These are phyloP conservation scores for Darwinula stevensoni DNA, from an alignment of 2,888 invertebrate genomes.

Conservation along the genomic window DNA sequence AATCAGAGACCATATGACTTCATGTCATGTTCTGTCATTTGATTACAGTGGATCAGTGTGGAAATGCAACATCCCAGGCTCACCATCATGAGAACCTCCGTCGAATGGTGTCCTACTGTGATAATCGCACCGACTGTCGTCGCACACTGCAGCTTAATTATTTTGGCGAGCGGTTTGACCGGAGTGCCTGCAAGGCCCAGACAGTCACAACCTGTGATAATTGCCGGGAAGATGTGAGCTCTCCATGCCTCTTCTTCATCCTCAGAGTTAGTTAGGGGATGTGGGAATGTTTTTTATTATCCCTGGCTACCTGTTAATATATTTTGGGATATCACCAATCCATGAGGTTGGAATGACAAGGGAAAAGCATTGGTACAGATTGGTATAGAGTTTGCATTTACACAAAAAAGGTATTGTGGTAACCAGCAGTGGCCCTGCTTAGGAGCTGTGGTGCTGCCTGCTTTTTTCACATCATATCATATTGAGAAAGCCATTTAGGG, in stretches of 20 bases:
- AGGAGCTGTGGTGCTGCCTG: no score
- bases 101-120: constrained; percentile 69
- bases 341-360: no score
- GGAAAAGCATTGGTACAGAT: no score
- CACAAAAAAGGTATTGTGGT: no score
- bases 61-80: constrained; percentile 37
- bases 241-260: neutral
- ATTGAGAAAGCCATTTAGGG: no score
- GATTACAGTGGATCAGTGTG: constrained; percentile 24
- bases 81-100: constrained; percentile 35
- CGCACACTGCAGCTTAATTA: constrained; percentile 56
- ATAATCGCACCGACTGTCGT: constrained; percentile 73
- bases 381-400: no score
- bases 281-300: neutral
- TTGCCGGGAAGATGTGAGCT: constrained; percentile 32
- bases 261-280: neutral
- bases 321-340: no score
- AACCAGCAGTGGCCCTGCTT: no score
- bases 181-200: constrained; percentile 33
- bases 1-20: no score
- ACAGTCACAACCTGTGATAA: constrained; percentile 56
- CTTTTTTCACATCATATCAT: no score
- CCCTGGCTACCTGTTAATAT: no score
- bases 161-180: constrained; percentile 53
- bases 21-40: no score